Conservation (phyloP, 2,113 vertebrate genomes). For the Zapus hudsonius region DNA sequence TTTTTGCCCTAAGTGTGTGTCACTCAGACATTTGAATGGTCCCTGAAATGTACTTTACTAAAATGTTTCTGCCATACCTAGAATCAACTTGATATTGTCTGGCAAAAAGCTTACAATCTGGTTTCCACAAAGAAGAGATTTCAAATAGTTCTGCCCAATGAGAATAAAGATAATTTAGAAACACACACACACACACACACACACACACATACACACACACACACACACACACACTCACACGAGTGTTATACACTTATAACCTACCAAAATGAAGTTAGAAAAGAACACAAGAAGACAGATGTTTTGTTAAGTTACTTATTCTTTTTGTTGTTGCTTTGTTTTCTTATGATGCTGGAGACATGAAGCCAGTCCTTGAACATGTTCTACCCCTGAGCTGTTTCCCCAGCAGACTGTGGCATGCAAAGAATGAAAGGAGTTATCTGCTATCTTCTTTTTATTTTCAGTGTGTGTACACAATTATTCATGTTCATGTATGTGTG, state of each 20-base stretch:
- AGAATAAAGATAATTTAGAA: conserved; percentile 3
- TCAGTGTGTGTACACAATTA: no score
- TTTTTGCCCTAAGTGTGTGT: neutral
- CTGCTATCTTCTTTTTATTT: no score
- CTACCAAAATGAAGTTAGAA: neutral
- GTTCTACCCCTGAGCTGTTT: no score
- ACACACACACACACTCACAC: no score
- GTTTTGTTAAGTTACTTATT: neutral
- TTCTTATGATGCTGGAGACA: no score
- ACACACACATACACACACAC: no score
- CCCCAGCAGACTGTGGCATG: no score
- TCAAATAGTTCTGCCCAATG: neutral
- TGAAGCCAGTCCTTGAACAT: no score
- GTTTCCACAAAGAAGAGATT: neutral
- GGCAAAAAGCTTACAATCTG: neutral
- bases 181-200: no score
- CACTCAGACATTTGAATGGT: conserved; percentile 46
- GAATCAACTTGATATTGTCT: neutral
- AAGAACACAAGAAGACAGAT: neutral
- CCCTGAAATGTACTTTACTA: neutral
- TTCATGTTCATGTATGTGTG: no score
- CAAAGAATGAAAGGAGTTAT: no score
- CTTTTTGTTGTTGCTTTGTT: no score
- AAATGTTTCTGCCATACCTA: conserved; percentile 4
- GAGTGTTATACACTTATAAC: neutral